phyloP scores from a whole-genome alignment of 1,140 invertebrate genomes.

The Trachymyrmex septentrionalis region DNA sequence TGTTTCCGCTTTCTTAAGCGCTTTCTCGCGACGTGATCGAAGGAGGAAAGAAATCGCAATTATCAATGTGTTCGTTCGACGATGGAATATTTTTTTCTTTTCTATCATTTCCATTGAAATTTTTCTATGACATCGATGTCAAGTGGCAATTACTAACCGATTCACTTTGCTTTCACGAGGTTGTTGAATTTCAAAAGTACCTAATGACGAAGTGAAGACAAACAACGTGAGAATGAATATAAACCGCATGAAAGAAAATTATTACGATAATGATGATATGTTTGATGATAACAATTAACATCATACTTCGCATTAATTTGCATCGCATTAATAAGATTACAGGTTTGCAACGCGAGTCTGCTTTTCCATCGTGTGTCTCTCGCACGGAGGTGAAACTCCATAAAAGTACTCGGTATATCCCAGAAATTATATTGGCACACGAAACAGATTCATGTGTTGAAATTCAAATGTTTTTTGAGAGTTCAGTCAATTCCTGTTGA shows the following conservation, averaged over 20 bases:
- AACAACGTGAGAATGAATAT: background rate
- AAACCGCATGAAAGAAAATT: background rate
- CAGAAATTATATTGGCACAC: background rate
- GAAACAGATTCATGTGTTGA: background rate
- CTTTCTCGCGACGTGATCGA: constrained; percentile 37
- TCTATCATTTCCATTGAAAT: background rate
- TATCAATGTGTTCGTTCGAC: background rate
- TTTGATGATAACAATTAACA: background rate
- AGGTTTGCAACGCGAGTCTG: background rate
- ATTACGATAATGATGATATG: background rate
- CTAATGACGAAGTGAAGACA: background rate
- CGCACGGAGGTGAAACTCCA: background rate
- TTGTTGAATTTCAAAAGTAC: background rate
- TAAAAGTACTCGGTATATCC: background rate
- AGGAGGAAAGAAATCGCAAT: constrained; percentile 18
- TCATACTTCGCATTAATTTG: background rate
- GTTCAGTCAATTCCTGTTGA: background rate
- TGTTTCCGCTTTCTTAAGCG: constrained; percentile 56
- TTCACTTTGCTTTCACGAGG: constrained; percentile 24
- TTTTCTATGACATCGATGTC: background rate
- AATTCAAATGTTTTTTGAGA: background rate
- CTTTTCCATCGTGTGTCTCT: background rate
- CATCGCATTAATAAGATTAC: constrained; percentile 14
- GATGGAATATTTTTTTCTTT: background rate
- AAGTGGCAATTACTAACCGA: background rate